Evolutionary conservation across 1,140 invertebrate genomes (phyloP).

Genomic region (Drosophila serrata): DNA sequence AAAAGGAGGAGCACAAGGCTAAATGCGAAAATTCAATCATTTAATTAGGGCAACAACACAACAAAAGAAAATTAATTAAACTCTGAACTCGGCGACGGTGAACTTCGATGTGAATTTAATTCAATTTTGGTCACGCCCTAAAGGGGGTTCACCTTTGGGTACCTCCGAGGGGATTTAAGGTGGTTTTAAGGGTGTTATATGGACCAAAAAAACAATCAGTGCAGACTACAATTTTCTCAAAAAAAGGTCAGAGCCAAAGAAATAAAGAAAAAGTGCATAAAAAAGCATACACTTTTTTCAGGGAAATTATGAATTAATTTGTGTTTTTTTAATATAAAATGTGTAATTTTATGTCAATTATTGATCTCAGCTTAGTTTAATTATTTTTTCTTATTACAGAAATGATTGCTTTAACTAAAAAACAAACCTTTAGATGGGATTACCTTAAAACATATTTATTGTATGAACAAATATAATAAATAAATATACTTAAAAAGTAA

Average conservation of each 20-base stretch:
- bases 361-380: too few relatives aligned
- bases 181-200: not conserved
- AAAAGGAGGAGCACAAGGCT: slow-evolving; percentile 21
- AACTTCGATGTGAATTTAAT: slow-evolving; percentile 74
- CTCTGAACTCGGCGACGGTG: slow-evolving; percentile 65
- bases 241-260: not conserved
- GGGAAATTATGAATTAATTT: too few relatives aligned
- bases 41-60: slow-evolving; percentile 76
- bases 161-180: not conserved
- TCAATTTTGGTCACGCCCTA: slow-evolving; percentile 71
- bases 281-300: too few relatives aligned
- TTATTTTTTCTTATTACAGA: too few relatives aligned
- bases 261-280: not conserved
- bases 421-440: too few relatives aligned
- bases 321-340: too few relatives aligned
- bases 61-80: slow-evolving; percentile 83
- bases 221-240: not conserved
- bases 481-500: not conserved
- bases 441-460: too few relatives aligned
- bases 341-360: too few relatives aligned
- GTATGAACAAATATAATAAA: not conserved
- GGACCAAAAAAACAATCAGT: not conserved
- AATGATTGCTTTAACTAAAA: too few relatives aligned
- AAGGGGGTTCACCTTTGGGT: not conserved
- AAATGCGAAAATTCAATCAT: slow-evolving; percentile 81